These are phyloP conservation scores for Hermaeophaga mercurialis DNA, from an alignment of 2,888 invertebrate genomes.

Conservation along the genomic window DNA sequence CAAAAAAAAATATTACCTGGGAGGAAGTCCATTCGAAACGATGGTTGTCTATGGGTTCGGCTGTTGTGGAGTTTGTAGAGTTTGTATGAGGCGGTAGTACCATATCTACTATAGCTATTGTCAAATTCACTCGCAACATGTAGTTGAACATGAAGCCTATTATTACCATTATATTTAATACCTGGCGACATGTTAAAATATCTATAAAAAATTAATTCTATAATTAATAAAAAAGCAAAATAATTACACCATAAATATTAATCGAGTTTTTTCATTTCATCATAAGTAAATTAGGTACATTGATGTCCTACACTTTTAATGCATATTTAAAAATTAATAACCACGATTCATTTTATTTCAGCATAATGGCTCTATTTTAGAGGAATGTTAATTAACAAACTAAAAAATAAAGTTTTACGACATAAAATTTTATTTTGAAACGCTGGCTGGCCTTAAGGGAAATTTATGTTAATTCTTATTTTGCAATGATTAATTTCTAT, in stretches of 20 bases:
- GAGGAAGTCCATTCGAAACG: slow-evolving; percentile 78
- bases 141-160: slow-evolving; percentile 90
- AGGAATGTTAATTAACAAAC: too few relatives aligned
- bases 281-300: too few relatives aligned
- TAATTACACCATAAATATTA: too few relatives aligned
- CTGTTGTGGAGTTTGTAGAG: slow-evolving; percentile 15
- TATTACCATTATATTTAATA: slow-evolving; percentile 83
- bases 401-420: too few relatives aligned
- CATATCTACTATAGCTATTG: slow-evolving; percentile 87
- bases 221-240: too few relatives aligned
- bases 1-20: slow-evolving; percentile 40
- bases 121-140: slow-evolving; percentile 84
- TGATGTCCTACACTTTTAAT: too few relatives aligned
- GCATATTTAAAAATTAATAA: too few relatives aligned
- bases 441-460: too few relatives aligned
- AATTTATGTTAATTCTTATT: neutral
- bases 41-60: slow-evolving; percentile 28
- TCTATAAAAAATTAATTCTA: slow-evolving; percentile 46
- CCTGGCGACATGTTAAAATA: slow-evolving; percentile 71
- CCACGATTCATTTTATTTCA: too few relatives aligned
- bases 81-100: slow-evolving; percentile 54
- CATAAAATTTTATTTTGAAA: too few relatives aligned
- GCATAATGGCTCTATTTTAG: too few relatives aligned
- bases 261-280: too few relatives aligned
- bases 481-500: neutral